Conservation (phyloP, 2,113 vertebrate species). For the human (Homo sapiens) region GRCh38 chr9:78467001-78467500, state of each 20-base stretch:
- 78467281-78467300: not conserved
- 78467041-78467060: not conserved
- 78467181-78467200: not conserved
- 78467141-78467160: not conserved
- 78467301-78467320: not conserved
- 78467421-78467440: not conserved
- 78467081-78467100: not conserved
- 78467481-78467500: not conserved
- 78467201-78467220: not conserved
- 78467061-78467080: not conserved
- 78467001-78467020: not conserved
- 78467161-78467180: not conserved
- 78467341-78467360: not conserved
- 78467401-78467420: not conserved
- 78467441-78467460: conserved; percentile 46
- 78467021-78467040: not conserved
- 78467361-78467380: not conserved
- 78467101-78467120: not conserved
- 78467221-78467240: not conserved
- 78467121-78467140: not conserved
- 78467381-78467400: not conserved
- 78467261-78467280: conserved; percentile 11
- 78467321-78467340: not conserved
- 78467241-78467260: not conserved
- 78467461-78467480: not conserved